A percentile compares a stretch with the other conserved stretches of the same genome.
These are phyloP conservation scores for Scomber colias DNA, from an alignment of 2,113 vertebrate species.

Conservation along the genomic window DNA sequence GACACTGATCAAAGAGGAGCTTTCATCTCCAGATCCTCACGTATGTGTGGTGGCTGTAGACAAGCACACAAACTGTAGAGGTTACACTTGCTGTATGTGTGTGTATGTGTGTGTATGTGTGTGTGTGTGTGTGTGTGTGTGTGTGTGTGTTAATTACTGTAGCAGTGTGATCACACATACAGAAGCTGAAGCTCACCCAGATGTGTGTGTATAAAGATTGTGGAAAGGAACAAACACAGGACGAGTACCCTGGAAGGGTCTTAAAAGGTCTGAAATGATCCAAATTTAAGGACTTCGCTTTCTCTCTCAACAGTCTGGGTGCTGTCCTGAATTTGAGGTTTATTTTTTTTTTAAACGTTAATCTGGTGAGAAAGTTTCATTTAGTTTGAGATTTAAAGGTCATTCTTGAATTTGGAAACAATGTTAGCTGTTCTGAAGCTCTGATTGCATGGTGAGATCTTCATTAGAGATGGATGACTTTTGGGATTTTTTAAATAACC, in stretches of 20 bases:
- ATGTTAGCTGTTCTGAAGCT: too few species aligned
- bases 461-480: too few species aligned
- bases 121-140: neutral
- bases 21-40: constrained; percentile 49
- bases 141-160: neutral
- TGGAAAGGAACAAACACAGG: neutral
- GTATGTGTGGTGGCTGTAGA: constrained; percentile 11
- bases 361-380: too few species aligned
- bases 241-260: neutral
- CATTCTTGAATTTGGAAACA: too few species aligned
- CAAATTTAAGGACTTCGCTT: too few species aligned
- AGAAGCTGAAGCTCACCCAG: neutral
- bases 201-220: neutral
- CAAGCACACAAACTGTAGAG: neutral
- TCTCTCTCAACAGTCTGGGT: too few species aligned
- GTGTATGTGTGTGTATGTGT: neutral
- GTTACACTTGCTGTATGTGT: neutral
- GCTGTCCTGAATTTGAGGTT: too few species aligned
- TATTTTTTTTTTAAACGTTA: too few species aligned
- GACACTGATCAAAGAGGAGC: constrained; percentile 30
- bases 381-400: too few species aligned
- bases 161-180: neutral
- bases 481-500: too few species aligned
- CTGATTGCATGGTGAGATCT: too few species aligned
- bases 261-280: neutral